Conservation (phyloP, 1,140 invertebrate genomes). For the Drosophila seguyi region DNA sequence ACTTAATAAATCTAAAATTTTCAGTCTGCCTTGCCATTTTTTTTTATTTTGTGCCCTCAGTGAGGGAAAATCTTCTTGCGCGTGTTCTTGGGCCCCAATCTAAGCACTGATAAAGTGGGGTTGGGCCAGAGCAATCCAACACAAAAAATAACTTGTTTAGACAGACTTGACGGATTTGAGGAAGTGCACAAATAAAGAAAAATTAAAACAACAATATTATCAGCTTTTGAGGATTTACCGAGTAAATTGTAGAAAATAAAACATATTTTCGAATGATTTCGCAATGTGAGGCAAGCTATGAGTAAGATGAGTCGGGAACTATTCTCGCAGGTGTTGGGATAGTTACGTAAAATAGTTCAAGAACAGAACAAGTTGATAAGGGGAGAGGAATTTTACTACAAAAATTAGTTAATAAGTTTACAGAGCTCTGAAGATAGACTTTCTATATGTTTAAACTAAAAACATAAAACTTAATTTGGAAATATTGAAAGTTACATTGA, state of each 20-base stretch:
- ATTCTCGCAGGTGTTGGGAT: constrained; percentile 11
- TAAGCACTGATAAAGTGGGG: constrained; percentile 52
- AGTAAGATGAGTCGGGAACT: background rate
- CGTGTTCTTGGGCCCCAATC: constrained; percentile 51
- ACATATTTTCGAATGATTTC: constrained; percentile 48
- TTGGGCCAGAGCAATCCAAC: constrained; percentile 20
- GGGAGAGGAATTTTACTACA: background rate
- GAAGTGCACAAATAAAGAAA: constrained; percentile 67
- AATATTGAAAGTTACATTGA: background rate
- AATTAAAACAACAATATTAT: constrained; percentile 67
- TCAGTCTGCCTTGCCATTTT: constrained; percentile 69
- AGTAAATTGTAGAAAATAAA: constrained; percentile 60
- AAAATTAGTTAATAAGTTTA: background rate
- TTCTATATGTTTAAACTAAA: no score
- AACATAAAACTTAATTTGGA: no score
- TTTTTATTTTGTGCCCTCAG: background rate
- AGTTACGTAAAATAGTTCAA: background rate
- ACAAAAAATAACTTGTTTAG: constrained; percentile 43
- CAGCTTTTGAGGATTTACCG: constrained; percentile 47
- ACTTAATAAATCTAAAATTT: constrained; percentile 73
- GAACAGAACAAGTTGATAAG: background rate
- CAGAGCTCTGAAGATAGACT: no score
- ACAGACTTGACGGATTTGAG: constrained; percentile 66
- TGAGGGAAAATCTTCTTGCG: constrained; percentile 40
- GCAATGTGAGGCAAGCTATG: constrained; percentile 48